Conservation (phyloP, 2,113 vertebrate genomes). For the Sinocyclocheilus grahami region DNA sequence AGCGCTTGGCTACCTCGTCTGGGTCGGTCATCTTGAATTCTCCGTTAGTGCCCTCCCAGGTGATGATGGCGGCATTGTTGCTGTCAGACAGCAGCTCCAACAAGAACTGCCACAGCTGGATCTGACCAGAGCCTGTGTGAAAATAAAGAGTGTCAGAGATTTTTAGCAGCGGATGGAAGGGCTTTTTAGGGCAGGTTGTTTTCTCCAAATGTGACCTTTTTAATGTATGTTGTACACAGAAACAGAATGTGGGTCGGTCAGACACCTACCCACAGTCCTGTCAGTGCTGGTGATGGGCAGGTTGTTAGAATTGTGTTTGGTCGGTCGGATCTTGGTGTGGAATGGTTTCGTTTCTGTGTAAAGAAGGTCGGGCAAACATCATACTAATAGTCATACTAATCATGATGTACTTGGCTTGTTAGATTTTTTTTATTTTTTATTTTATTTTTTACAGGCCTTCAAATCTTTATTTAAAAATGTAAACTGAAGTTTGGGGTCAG, state of each 20-base stretch:
- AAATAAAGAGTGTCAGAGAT: not conserved
- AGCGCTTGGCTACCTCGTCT: slow-evolving; percentile 84
- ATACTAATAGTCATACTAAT: slow-evolving; percentile 57
- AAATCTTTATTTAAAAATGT: not conserved
- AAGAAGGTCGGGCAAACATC: slow-evolving; percentile 73
- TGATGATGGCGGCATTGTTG: slow-evolving; percentile 77
- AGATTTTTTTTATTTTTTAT: not conserved
- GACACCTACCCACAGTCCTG: slow-evolving; percentile 80
- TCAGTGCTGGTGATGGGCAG: slow-evolving; percentile 76
- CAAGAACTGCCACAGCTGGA: slow-evolving; percentile 86
- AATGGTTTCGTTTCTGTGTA: slow-evolving; percentile 76
- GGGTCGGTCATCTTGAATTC: slow-evolving; percentile 89
- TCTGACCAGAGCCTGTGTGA: slow-evolving; percentile 79
- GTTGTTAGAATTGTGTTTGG: slow-evolving; percentile 75
- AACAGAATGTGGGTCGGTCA: slow-evolving; percentile 52
- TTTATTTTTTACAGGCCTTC: not conserved
- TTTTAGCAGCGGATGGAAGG: not conserved
- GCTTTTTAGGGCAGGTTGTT: not conserved
- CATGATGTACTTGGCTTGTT: not conserved
- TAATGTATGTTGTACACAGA: slow-evolving; percentile 68
- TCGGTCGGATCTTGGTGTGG: slow-evolving; percentile 73
- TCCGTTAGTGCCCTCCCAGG: slow-evolving; percentile 82
- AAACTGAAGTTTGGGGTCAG: no score
- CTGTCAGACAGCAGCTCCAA: slow-evolving; percentile 82
- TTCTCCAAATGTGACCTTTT: slow-evolving; percentile 74